Evolutionary conservation across 2,113 vertebrate genomes (phyloP), one percentile per base, ranked within the genome.

Genomic region (Malaclemys terrapin): DNA sequence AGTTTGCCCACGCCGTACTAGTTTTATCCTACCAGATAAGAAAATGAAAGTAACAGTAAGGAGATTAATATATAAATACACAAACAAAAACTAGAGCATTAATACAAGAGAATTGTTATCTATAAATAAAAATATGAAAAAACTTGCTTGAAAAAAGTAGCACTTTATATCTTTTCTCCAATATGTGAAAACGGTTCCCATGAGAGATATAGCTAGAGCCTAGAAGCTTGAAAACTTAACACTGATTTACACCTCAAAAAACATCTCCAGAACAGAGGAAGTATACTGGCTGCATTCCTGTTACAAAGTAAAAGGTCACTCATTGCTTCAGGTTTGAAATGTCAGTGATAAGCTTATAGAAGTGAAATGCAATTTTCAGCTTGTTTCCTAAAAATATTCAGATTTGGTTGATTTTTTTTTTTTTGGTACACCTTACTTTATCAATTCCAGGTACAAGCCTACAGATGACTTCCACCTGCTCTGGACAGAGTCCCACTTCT

Each of bases 401-500:
- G 65, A 80, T 59, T 93, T 56, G 59, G 27, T 22, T 14, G 19
- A 79, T 47, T 83, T 10, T 2, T 45, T 65, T 45, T 65, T 56
- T 84, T 35, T 13, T 78, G 59, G 52, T 52, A 38, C 38, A 52
- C 13, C 93, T 98, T 98, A 99, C 99, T 92, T 99, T 98, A 50
- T 96, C 96, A 19, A 98, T 92, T 45, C 96, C 20, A 1, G 99
- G 99, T 78, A 98, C 95, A 75, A 99, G 98, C 38, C 93, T 98
- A 89, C 99, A 99, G 97, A 99, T 59, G 12, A 99, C 98, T 80
- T 99, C 98, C 38, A 99, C 99, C 29, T 98, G 97, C 72, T 98
- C 96, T 31, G 99, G 98, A 16, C 54, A 57, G 9, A 99, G 98
- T 24, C 99, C 99, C 20, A 99, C 98, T 97, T 99, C 99, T 94